Conservation (phyloP, 2,113 vertebrate species). For the Sakesphorus luctuosus region DNA sequence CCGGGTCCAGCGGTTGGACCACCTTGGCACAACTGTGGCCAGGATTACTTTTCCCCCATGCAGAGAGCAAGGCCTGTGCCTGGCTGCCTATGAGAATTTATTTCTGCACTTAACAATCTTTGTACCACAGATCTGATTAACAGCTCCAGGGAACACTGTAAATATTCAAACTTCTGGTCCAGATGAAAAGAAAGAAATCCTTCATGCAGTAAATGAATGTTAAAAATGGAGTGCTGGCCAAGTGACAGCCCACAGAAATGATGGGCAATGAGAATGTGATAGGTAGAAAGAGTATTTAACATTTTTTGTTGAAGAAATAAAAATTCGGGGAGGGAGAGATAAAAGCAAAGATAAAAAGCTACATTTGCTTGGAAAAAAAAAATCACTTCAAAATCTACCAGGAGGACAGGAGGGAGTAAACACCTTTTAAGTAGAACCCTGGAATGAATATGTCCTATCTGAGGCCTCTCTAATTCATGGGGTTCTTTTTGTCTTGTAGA, state of each 20-base stretch:
- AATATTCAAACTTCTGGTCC: not conserved
- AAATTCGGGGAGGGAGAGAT: not conserved
- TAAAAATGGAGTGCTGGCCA: not conserved
- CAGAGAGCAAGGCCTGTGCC: not conserved
- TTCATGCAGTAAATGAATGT: not conserved
- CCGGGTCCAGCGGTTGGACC: rapidly evolving
- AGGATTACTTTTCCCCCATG: not conserved
- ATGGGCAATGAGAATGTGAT: not conserved
- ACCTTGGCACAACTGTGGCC: not conserved
- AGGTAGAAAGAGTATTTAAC: not conserved
- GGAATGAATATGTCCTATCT: not conserved
- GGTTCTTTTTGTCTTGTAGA: not conserved
- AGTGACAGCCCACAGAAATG: not conserved
- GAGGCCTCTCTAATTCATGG: not conserved
- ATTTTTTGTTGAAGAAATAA: not conserved
- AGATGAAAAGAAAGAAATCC: not conserved
- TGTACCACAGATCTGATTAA: not conserved
- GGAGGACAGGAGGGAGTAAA: not conserved
- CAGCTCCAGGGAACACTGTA: not conserved
- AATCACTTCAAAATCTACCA: not conserved
- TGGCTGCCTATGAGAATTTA: rapidly evolving
- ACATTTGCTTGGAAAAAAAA: not conserved
- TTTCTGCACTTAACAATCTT: not conserved
- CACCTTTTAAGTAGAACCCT: not conserved
- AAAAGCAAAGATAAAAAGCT: not conserved